A percentile compares a stretch with the other conserved stretches of the same genome.
Conservation (phyloP, 2,797 vertebrate genomes). For the Chelon auratus region DNA sequence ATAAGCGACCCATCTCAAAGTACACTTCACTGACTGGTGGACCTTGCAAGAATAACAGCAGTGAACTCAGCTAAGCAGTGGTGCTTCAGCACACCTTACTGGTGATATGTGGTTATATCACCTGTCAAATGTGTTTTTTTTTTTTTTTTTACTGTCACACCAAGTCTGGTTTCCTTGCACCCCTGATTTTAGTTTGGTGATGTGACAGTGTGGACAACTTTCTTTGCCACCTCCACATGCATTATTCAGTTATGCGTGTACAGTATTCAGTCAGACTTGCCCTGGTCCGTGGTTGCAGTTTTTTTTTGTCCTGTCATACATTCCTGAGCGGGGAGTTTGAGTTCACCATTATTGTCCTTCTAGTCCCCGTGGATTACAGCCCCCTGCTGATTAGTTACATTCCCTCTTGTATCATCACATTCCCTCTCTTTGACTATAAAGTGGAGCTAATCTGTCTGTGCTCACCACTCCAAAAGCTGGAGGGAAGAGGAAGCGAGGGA, state of each 20-base stretch:
- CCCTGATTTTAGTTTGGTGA: no score
- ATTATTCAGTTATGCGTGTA: background rate
- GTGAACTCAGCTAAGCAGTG: no score
- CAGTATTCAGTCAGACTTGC: constrained; percentile 10
- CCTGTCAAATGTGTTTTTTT: no score
- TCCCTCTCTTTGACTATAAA: constrained; percentile 46
- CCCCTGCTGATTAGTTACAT: constrained; percentile 72
- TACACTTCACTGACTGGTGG: no score
- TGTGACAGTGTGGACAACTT: no score
- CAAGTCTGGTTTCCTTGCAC: no score
- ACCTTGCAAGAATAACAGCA: no score
- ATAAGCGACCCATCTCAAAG: no score
- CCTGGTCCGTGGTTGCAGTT: background rate
- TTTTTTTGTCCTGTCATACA: constrained; percentile 57
- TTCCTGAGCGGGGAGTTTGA: constrained; percentile 58
- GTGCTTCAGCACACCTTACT: no score
- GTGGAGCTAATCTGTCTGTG: constrained; percentile 44
- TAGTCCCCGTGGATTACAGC: constrained; percentile 53
- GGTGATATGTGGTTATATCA: no score
- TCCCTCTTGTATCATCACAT: constrained; percentile 68
- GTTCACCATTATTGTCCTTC: constrained; percentile 55
- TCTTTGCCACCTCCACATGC: no score
- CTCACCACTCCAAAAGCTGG: constrained; percentile 34
- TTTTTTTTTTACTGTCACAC: no score
- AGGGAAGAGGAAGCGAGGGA: constrained; percentile 15